A percentile compares a stretch with the other conserved stretches of the same genome.
These are phyloP conservation scores for Adela reaumurella DNA, from an alignment of 2,888 invertebrate species.

Conservation along the genomic window DNA sequence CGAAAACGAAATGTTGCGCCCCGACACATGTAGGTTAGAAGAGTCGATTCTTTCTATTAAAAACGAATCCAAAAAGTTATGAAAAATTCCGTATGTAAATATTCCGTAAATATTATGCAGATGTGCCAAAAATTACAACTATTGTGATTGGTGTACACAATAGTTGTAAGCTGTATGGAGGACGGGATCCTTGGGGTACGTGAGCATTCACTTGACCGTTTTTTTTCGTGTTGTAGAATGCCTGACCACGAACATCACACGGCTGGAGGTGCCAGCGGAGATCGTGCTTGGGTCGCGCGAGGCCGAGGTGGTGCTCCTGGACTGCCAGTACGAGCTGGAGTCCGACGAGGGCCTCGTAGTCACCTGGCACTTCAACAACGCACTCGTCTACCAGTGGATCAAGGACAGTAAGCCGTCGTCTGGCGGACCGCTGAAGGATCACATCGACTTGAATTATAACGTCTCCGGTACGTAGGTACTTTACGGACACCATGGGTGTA, in stretches of 20 bases:
- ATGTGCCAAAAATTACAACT: too few relatives aligned
- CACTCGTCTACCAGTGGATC: conserved; percentile 12
- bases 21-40: too few relatives aligned
- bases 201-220: too few relatives aligned
- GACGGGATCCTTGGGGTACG: too few relatives aligned
- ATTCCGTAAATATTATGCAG: too few relatives aligned
- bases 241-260: conserved; percentile 9
- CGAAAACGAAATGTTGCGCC: too few relatives aligned
- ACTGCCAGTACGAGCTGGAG: conserved; percentile 12
- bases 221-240: conserved; percentile 5
- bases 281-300: conserved; percentile 11
- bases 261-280: conserved; percentile 11
- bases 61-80: too few relatives aligned
- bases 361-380: conserved; percentile 13
- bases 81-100: too few relatives aligned
- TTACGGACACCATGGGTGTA: too few relatives aligned
- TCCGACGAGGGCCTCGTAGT: conserved; percentile 12
- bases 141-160: too few relatives aligned
- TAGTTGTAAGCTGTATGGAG: background rate
- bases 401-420: conserved; percentile 8
- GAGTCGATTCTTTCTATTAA: too few relatives aligned
- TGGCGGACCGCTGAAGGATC: conserved; percentile 11
- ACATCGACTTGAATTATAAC: conserved; percentile 10
- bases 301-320: conserved; percentile 4
- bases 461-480: conserved; percentile 12